These are phyloP conservation scores for Electrophaes corylata DNA, from an alignment of 2,888 invertebrate genomes.

Conservation along the genomic window DNA sequence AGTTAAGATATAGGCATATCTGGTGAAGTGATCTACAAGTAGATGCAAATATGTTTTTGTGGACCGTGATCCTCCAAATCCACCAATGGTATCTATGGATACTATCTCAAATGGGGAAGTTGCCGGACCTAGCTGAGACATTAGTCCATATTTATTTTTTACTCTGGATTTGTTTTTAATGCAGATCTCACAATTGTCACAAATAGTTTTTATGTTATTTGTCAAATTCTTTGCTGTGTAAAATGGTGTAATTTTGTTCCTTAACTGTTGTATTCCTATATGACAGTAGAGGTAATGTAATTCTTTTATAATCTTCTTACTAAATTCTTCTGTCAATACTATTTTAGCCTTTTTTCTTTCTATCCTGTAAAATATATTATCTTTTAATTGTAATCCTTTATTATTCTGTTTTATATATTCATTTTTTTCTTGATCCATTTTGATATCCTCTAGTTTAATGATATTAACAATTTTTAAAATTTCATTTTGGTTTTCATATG, in stretches of 20 bases:
- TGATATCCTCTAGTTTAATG: neutral
- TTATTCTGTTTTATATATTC: neutral
- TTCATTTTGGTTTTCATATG: too few species aligned
- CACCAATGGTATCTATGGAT: neutral
- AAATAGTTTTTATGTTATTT: neutral
- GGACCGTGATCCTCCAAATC: neutral
- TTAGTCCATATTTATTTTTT: neutral
- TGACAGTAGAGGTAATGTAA: neutral
- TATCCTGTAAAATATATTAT: neutral
- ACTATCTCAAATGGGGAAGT: neutral
- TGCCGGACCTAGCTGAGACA: neutral
- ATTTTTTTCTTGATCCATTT: neutral
- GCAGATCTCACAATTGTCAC: neutral
- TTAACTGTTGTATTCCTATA: neutral
- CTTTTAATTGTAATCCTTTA: neutral
- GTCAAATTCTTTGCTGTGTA: neutral
- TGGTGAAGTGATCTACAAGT: neutral
- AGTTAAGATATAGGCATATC: neutral
- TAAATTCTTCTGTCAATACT: neutral
- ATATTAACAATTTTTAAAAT: neutral
- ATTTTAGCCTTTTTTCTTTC: neutral
- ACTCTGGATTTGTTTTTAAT: neutral
- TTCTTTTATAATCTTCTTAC: neutral
- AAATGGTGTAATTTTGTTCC: neutral
- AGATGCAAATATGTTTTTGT: neutral